Base-by-base conservation (phyloP, 2,113 vertebrate species). In the Triplophysa siluroides region DNA sequence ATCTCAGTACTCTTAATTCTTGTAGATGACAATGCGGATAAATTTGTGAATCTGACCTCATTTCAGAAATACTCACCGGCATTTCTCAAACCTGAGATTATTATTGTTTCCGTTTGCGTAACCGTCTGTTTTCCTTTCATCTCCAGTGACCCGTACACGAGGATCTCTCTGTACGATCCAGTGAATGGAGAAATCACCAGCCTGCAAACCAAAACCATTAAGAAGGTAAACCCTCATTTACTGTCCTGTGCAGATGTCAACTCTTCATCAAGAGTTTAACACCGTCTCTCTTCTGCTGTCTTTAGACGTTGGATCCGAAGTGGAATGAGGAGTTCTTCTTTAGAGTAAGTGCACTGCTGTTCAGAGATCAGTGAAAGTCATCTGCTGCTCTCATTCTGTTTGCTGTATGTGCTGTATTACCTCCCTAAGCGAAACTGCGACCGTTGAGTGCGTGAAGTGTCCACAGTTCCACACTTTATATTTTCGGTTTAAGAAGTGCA, bases 281-380 rank as follows among this genome's bases (percentile, higher is more conserved):
- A 75, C 12, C 74, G 8, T 58, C 26, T 79, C 68, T 73, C 60
- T 14, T 64, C 3, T 21, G 79, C n/a, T 77, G 14, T 19, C 82
- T 14, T 73, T 60, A 80, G 98, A 95, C 93, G 14, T 89, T 99
- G 90, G 95, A 98, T 89, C 98, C 98, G 63, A 98, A 97, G 81
- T 99, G 98, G 98, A 96, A 97, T 18, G 97, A 99, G 88, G 96
- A 98, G 86, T 95, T 98, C 85, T 91, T 94, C 69, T 97, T 99
- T 86, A 91, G 93, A 90, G 97, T 99, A 93, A 96, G 97, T 96
- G 56, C 11, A 13, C 24, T 72, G 21, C 13, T 67, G 1, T 23
- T 19, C 47, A 9, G 6, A 56, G 23, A 26, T 41, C 12, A 33
- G 26, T 29, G 26, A 29, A 3, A 29, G 0, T 29, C 24, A 29